Evolutionary conservation across 2,888 invertebrate species (phyloP).

Genomic region (Thecocarcelia acutangulata): DNA sequence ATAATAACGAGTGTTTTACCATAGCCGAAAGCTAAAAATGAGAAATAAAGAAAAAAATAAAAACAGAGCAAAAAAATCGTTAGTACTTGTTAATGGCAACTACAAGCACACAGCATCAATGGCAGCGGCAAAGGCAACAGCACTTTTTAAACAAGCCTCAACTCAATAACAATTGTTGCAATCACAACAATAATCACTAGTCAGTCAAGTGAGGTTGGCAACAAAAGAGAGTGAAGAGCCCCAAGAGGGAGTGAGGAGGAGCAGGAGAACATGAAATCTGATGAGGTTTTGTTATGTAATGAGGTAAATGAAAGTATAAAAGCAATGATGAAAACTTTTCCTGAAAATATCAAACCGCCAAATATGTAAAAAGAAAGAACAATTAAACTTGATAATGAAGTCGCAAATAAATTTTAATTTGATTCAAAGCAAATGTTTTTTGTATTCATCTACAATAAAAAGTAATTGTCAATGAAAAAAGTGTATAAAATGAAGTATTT

Average conservation of each 20-base stretch:
- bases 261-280: not conserved
- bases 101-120: not conserved
- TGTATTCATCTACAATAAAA: too few species aligned
- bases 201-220: constrained; percentile 3
- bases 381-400: too few species aligned
- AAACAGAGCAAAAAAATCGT: not conserved
- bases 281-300: constrained; percentile 25
- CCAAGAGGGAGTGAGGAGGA: not conserved
- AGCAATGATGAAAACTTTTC: not conserved
- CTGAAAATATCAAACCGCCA: not conserved
- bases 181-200: constrained; percentile 61
- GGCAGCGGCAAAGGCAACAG: constrained; percentile 20
- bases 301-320: not conserved
- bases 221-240: too few species aligned
- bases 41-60: not conserved
- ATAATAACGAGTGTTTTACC: constrained; percentile 53
- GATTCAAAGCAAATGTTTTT: too few species aligned
- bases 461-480: too few species aligned
- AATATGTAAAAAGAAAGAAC: not conserved
- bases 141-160: constrained; percentile 46
- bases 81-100: constrained; percentile 28
- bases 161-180: constrained; percentile 66
- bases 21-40: constrained; percentile 45
- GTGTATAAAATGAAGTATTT: too few species aligned
- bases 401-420: too few species aligned